Conservation (phyloP, 2,888 invertebrate species). For the Chaetoderma sp. region DNA sequence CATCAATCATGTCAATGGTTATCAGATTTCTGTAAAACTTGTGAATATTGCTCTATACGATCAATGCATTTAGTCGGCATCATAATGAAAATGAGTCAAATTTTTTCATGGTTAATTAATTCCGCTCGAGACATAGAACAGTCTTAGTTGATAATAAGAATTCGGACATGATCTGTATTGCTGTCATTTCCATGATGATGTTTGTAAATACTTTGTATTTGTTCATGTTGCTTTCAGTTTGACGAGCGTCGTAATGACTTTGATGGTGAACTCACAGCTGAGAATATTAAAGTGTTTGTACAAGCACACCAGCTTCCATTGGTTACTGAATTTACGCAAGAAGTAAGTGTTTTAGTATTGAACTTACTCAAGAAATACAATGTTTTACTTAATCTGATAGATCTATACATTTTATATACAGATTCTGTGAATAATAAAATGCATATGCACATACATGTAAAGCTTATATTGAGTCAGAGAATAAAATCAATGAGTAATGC, state of each 20-base stretch:
- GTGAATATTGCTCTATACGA: neutral
- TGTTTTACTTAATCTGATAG: too few relatives aligned
- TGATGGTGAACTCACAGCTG: conserved; percentile 73
- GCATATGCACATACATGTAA: too few relatives aligned
- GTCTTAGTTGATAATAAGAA: neutral
- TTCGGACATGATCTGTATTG: neutral
- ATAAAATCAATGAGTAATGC: too few relatives aligned
- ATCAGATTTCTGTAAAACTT: neutral
- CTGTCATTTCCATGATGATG: neutral
- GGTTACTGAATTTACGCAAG: conserved; percentile 96
- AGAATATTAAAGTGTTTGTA: conserved; percentile 85
- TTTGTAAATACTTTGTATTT: neutral
- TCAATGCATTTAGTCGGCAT: too few relatives aligned
- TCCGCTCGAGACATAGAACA: too few relatives aligned
- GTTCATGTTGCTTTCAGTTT: conserved; percentile 56
- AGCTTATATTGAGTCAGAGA: too few relatives aligned
- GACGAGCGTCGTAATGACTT: conserved; percentile 67
- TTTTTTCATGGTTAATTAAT: too few relatives aligned
- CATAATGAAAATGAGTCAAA: too few relatives aligned
- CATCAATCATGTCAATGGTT: neutral
- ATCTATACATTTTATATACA: too few relatives aligned
- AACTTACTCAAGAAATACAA: too few relatives aligned
- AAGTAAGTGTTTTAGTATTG: conserved; percentile 72
- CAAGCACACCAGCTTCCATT: conserved; percentile 86
- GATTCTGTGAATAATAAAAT: too few relatives aligned